phyloP scores from a whole-genome alignment of 2,797 vertebrate genomes.

The Leuciscus waleckii region DNA sequence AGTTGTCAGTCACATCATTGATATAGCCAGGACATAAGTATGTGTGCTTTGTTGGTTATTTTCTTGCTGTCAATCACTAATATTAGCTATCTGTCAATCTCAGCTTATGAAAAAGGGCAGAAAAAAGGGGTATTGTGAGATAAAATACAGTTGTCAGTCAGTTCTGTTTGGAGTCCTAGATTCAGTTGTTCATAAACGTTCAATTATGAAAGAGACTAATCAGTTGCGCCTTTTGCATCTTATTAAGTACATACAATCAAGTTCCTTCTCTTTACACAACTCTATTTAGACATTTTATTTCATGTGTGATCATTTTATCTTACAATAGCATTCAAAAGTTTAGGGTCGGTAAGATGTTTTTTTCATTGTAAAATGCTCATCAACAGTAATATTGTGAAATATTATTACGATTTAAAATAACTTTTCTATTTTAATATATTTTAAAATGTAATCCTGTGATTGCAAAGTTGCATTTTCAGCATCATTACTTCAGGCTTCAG shows the following conservation, averaged over 20 bases:
- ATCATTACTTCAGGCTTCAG: neutral
- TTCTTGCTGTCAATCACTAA: constrained; percentile 33
- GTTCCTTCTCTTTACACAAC: neutral
- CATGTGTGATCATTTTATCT: neutral
- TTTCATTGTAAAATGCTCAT: neutral
- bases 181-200: neutral
- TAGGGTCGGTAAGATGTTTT: neutral
- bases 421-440: too few relatives aligned
- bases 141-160: constrained; percentile 32
- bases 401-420: neutral
- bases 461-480: neutral
- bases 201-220: constrained; percentile 4
- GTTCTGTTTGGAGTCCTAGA: neutral
- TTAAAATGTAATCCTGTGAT: neutral
- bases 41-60: constrained; percentile 27
- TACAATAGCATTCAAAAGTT: neutral
- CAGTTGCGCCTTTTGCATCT: neutral
- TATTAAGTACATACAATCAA: neutral
- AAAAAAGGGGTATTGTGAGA: constrained; percentile 1
- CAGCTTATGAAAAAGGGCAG: constrained; percentile 1
- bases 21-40: constrained; percentile 27
- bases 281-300: neutral
- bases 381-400: neutral
- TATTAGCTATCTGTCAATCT: constrained; percentile 37
- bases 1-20: constrained; percentile 30